These are phyloP conservation scores for Catharus minimus DNA, from an alignment of 2,113 vertebrate genomes.

Conservation along the genomic window DNA sequence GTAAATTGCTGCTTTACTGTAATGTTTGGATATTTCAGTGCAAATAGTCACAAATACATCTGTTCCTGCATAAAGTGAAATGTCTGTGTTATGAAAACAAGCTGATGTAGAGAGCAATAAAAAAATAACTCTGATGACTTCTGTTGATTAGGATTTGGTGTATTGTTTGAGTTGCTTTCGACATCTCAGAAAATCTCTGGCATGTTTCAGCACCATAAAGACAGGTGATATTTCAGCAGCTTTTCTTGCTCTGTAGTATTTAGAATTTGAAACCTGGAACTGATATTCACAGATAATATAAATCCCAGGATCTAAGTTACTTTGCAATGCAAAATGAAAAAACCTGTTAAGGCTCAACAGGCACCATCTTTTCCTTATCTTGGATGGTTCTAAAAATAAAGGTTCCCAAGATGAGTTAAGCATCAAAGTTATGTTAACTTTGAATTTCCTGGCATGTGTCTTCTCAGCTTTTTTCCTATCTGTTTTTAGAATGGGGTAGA, in stretches of 20 bases:
- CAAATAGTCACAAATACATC: constrained; percentile 78
- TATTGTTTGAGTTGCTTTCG: constrained; percentile 21
- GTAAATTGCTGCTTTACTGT: constrained; percentile 72
- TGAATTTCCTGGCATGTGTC: neutral
- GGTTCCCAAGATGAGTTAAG: neutral
- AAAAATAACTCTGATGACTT: constrained; percentile 60
- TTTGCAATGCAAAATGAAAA: constrained; percentile 34
- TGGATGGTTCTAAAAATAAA: constrained; percentile 40
- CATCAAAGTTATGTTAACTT: constrained; percentile 16
- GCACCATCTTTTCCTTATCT: constrained; percentile 17
- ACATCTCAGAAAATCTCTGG: neutral
- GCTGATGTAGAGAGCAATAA: constrained; percentile 63
- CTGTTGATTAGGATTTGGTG: constrained; percentile 54
- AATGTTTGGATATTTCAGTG: constrained; percentile 68
- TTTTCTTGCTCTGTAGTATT: neutral
- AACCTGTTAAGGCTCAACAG: constrained; percentile 2
- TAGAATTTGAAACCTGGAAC: constrained; percentile 39
- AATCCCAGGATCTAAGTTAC: constrained; percentile 31
- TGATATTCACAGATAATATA: constrained; percentile 40
- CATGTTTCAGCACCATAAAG: constrained; percentile 1
- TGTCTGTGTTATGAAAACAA: constrained; percentile 72
- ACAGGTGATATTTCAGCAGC: neutral
- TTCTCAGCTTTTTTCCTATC: neutral
- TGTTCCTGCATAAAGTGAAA: constrained; percentile 73
- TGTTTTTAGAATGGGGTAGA: neutral